Base-by-base conservation (phyloP, 2,113 vertebrate genomes). In the Salvelinus alpinus region DNA sequence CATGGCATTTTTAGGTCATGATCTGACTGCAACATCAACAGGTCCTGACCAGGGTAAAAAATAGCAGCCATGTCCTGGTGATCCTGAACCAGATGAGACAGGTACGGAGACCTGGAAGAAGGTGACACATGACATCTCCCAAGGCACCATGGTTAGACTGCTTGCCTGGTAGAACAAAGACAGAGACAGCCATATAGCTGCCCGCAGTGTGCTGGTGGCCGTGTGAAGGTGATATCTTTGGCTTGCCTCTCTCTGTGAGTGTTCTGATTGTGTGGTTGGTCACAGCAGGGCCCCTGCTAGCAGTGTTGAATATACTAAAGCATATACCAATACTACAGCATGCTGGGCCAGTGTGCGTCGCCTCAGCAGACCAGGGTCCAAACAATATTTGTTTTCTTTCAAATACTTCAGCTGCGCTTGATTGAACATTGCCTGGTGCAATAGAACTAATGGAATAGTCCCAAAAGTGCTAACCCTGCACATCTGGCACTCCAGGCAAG, bases 101-200 rank as follows among this genome's bases (percentile, higher is more conserved):
- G n/a, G 54, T 29, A 66, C 14, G 22, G 60, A 22, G 22, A 64
- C 60, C 22, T 64, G 60, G 60, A 74, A 69, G 67, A 48, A 81
- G 80, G 73, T 79, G 80, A 80, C 74, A 25, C 73, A 62, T 79
- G 84, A 80, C 80, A 67, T 82, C 76, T 84, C 68, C 81, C 84
- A 73, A 82, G 81, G 79, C 80, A 72, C 70, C 29, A 8, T 66
- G 82, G 79, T 80, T 78, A 81, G 82, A 77, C 22, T 27, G 25
- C 12, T 65, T 34, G 71, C 73, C 81, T 80, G 87, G 76, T 81
- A 73, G 3, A 27, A 64, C 82, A 76, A 80, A 72, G 72, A 69
- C 22, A 67, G 73, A 75, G 73, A 75, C 70, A 66, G 25, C 8
- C 38, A 44, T 20, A 57, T 20, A 57, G 54, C 18, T 57, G 54